Conservation (phyloP, 2,888 invertebrate species). For the Neoaliturus tenellus region DNA sequence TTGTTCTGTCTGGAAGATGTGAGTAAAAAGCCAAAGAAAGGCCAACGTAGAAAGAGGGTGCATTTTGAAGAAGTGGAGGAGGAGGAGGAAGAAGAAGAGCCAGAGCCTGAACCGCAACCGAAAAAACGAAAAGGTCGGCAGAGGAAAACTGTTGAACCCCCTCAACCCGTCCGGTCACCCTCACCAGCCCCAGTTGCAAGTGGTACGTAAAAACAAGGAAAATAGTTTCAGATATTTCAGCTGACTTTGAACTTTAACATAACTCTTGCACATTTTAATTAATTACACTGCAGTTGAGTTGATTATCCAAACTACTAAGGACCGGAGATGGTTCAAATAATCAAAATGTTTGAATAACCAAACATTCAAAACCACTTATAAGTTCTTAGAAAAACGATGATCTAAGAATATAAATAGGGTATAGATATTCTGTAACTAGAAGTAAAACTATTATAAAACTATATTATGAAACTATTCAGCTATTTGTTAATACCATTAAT, state of each 20-base stretch:
- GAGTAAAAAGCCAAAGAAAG: conserved; percentile 32
- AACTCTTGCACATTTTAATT: no score
- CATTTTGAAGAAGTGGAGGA: conserved; percentile 1
- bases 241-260: neutral
- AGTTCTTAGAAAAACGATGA: no score
- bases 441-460: no score
- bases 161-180: neutral
- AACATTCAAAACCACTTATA: no score
- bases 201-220: neutral
- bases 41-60: conserved; percentile 14
- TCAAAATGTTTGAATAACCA: no score
- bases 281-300: no score
- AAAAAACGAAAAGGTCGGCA: conserved; percentile 41
- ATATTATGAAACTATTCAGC: no score
- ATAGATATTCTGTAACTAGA: no score
- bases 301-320: no score
- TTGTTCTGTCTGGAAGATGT: conserved; percentile 34
- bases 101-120: neutral
- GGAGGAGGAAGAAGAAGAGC: conserved; percentile 14
- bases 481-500: no score
- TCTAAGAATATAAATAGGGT: no score
- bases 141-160: neutral
- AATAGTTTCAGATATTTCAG: neutral
- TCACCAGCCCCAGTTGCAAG: neutral
- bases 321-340: no score